These are phyloP conservation scores for Peromyscus eremicus DNA, from an alignment of 2,797 vertebrate genomes.

Conservation along the genomic window DNA sequence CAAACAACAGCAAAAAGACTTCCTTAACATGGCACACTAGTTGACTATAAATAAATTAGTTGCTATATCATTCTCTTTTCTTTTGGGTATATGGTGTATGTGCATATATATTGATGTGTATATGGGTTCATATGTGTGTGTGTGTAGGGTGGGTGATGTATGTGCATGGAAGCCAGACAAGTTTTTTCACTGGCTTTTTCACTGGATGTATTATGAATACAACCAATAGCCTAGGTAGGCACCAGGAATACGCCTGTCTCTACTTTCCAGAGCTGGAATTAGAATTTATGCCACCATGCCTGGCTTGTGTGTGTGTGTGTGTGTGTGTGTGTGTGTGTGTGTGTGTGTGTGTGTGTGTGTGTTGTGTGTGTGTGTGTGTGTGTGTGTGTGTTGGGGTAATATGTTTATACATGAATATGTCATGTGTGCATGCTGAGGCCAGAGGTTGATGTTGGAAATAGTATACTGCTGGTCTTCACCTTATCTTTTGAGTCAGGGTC, in stretches of 20 bases:
- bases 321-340: not conserved
- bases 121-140: not conserved
- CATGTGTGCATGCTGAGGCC: not conserved
- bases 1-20: not conserved
- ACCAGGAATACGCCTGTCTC: not conserved
- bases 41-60: constrained; percentile 61
- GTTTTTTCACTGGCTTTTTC: not conserved
- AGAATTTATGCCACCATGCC: not conserved
- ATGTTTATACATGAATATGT: not conserved
- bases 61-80: constrained; percentile 22
- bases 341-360: not conserved
- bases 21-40: not conserved
- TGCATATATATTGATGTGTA: not conserved
- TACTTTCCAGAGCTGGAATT: not conserved
- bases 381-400: not conserved
- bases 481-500: not conserved
- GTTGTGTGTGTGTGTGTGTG: not conserved
- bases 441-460: not conserved
- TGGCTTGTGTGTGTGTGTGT: too few relatives aligned
- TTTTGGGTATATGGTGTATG: not conserved
- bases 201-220: not conserved
- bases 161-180: not conserved
- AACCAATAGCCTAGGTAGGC: not conserved
- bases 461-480: too few relatives aligned
- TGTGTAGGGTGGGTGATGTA: not conserved